Conservation (phyloP, 2,888 invertebrate species). For the Andricus quercusramuli region DNA sequence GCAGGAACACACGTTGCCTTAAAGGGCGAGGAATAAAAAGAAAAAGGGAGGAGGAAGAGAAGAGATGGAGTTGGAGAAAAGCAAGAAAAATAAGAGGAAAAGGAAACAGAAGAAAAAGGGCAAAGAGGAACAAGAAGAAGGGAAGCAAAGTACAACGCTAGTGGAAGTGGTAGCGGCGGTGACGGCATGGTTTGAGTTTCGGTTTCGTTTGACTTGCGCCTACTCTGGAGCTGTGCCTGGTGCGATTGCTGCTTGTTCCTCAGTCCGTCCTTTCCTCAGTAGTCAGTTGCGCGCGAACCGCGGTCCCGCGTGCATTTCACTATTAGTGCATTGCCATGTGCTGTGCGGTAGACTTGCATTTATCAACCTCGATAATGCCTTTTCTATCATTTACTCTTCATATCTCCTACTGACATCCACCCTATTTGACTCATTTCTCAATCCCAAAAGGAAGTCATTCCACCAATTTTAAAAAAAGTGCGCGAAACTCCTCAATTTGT, state of each 20-base stretch:
- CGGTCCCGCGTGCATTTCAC: conserved; percentile 68
- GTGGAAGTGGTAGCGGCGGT: conserved; percentile 15
- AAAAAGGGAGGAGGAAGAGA: background rate
- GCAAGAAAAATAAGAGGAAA: conserved; percentile 11
- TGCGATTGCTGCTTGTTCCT: conserved; percentile 24
- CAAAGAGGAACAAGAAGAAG: conserved; percentile 20
- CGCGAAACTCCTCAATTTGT: background rate
- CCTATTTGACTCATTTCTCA: background rate
- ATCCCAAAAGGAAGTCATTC: background rate
- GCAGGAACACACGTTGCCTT: background rate
- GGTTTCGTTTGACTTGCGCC: conserved; percentile 41
- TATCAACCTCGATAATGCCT: background rate
- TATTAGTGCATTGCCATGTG: conserved; percentile 13
- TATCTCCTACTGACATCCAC: background rate
- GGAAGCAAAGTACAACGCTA: conserved; percentile 28
- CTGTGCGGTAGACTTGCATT: background rate
- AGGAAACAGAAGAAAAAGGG: conserved; percentile 24
- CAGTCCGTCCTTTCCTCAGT: conserved; percentile 60
- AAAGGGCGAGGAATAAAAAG: conserved; percentile 15
- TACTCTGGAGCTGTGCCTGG: conserved; percentile 31
- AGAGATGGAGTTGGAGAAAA: background rate
- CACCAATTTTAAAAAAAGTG: background rate
- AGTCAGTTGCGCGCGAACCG: conserved; percentile 76
- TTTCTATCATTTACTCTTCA: background rate
- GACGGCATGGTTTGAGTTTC: conserved; percentile 37